Conservation (phyloP, 1,140 invertebrate genomes). For the Apis dorsata region DNA sequence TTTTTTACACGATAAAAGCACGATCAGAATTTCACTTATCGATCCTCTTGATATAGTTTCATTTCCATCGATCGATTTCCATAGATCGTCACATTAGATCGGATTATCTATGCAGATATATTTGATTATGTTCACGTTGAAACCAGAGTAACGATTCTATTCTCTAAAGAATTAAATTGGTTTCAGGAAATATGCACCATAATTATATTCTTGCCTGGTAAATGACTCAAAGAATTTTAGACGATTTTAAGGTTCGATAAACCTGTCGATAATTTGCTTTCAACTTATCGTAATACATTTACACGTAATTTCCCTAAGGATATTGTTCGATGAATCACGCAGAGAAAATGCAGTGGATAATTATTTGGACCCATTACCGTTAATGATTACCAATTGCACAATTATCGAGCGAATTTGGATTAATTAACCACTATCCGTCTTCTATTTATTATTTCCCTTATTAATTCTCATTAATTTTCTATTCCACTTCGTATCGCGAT, state of each 20-base stretch:
- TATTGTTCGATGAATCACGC: slow-evolving; percentile 31
- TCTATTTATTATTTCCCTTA: not conserved
- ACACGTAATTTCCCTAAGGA: slow-evolving; percentile 22
- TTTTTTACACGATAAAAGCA: too few species aligned
- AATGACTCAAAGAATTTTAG: not conserved
- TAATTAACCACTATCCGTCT: too few species aligned
- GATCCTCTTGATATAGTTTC: not conserved
- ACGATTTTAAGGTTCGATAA: too few species aligned
- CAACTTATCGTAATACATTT: slow-evolving; percentile 36
- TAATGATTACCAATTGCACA: slow-evolving; percentile 33
- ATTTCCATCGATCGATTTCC: not conserved
- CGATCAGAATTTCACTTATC: not conserved
- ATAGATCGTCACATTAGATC: too few species aligned
- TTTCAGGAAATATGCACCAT: not conserved
- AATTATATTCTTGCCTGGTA: not conserved
- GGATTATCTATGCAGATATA: not conserved
- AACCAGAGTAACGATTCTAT: not conserved
- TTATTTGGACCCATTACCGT: slow-evolving; percentile 54
- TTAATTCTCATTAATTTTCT: not conserved
- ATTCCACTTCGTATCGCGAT: not conserved
- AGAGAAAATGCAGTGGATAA: slow-evolving; percentile 44
- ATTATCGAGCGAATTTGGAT: not conserved
- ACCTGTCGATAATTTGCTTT: not conserved
- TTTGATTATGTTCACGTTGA: not conserved
- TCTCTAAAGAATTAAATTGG: not conserved